Percentiles rank a stretch among this genome's conserved stretches.
These are phyloP conservation scores for Xestobium rufovillosum DNA, from an alignment of 2,888 invertebrate species.

Conservation along the genomic window DNA sequence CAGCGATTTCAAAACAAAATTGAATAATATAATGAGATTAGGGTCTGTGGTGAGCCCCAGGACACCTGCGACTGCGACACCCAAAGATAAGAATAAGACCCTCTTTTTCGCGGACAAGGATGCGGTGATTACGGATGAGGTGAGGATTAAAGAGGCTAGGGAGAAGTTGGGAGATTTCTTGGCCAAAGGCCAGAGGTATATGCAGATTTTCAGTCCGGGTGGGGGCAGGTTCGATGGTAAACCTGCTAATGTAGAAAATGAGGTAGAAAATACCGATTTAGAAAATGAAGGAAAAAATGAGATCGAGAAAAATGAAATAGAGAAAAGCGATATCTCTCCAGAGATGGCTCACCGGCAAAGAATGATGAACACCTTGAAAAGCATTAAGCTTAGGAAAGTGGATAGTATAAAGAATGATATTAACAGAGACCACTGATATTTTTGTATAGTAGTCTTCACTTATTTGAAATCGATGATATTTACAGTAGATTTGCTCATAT, in stretches of 20 bases:
- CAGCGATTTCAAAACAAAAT: slow-evolving; percentile 25
- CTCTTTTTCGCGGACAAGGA: no score
- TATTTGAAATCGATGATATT: no score
- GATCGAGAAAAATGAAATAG: neutral
- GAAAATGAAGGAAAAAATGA: neutral
- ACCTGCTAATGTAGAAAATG: neutral
- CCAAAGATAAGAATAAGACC: no score
- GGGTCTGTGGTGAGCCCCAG: no score
- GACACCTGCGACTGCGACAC: no score
- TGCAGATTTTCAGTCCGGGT: no score
- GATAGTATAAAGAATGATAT: slow-evolving; percentile 14
- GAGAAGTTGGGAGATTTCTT: neutral
- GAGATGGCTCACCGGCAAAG: slow-evolving; percentile 13
- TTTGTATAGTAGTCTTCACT: no score
- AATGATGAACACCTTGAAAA: slow-evolving; percentile 16
- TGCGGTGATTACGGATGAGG: neutral
- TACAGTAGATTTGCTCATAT: no score
- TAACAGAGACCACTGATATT: slow-evolving; percentile 14
- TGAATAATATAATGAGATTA: slow-evolving; percentile 19
- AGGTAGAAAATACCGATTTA: neutral
- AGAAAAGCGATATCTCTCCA: neutral
- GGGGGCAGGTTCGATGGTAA: no score
- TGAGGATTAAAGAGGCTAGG: slow-evolving; percentile 1
- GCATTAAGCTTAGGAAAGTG: slow-evolving; percentile 17
- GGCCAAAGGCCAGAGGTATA: no score